phyloP scores from a whole-genome alignment of 2,797 vertebrate genomes.

The Phylloscopus collybita region DNA sequence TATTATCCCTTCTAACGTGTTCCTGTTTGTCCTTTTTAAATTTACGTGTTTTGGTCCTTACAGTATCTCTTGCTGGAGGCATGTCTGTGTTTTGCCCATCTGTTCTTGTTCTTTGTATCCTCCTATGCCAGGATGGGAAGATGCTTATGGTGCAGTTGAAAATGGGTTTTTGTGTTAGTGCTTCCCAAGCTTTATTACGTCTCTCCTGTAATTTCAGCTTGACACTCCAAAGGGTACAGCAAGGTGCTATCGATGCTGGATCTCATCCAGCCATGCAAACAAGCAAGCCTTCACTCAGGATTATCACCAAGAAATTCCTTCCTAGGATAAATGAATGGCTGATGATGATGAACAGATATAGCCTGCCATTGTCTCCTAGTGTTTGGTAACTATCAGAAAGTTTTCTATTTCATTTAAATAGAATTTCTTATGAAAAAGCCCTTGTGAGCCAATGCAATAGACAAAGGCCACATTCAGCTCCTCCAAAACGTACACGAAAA shows the following conservation, averaged over 20 bases:
- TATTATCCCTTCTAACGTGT: not conserved
- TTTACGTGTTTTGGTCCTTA: not conserved
- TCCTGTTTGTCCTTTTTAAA: not conserved
- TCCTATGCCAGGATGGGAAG: not conserved
- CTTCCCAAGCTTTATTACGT: not conserved
- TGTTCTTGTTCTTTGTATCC: not conserved
- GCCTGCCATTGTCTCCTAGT: conserved; percentile 39
- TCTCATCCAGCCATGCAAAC: conserved; percentile 44
- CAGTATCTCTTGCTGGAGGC: not conserved
- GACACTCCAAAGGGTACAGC: conserved; percentile 42
- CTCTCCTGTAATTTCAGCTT: conserved; percentile 45
- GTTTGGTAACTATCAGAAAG: conserved; percentile 66
- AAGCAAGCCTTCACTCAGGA: conserved; percentile 59
- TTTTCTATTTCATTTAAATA: conserved; percentile 64
- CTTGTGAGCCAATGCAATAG: conserved; percentile 54
- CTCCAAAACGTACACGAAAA: conserved; percentile 46
- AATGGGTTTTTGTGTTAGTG: not conserved
- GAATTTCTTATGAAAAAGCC: conserved; percentile 63
- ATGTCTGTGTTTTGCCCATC: not conserved
- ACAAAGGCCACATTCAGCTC: conserved; percentile 72
- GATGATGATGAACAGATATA: conserved; percentile 48
- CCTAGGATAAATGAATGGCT: conserved; percentile 46
- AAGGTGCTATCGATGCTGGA: conserved; percentile 54
- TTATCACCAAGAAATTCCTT: conserved; percentile 64
- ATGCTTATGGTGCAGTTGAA: not conserved